Evolutionary conservation across 2,888 invertebrate species (phyloP).

Genomic region (Idaea aversata): DNA sequence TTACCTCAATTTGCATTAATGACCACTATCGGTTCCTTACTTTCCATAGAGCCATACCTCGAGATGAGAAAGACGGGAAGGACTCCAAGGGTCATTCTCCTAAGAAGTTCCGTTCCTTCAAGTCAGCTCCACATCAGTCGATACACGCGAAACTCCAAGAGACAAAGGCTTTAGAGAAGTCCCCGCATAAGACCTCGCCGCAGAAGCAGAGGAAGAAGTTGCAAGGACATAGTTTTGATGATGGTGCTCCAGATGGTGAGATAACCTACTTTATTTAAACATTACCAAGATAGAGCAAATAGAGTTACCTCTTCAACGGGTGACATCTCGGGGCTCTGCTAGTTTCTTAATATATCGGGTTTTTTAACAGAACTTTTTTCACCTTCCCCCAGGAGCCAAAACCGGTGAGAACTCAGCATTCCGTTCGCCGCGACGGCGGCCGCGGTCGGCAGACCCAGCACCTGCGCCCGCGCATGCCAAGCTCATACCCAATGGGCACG

Average conservation of each 20-base stretch:
- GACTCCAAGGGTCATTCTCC: conserved; percentile 88
- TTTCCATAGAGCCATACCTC: conserved; percentile 84
- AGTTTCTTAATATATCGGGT: background rate
- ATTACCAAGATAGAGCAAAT: background rate
- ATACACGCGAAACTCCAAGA: conserved; percentile 81
- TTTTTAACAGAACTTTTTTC: background rate
- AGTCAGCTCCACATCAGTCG: conserved; percentile 79
- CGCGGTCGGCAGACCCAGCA: conserved; percentile 82
- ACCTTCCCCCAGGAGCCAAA: conserved; percentile 49
- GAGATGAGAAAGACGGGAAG: conserved; percentile 93
- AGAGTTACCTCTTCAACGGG: conserved; percentile 6
- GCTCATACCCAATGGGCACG: conserved; percentile 69
- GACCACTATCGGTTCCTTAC: conserved; percentile 4
- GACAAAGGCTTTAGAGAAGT: conserved; percentile 82
- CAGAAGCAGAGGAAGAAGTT: conserved; percentile 80
- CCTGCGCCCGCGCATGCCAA: conserved; percentile 39
- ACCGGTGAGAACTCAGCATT: conserved; percentile 77
- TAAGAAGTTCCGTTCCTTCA: conserved; percentile 82
- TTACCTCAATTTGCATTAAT: background rate
- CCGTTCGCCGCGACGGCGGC: conserved; percentile 89
- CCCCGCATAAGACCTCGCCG: conserved; percentile 82
- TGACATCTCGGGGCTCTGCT: background rate
- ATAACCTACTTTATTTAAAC: background rate
- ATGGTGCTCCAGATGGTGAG: conserved; percentile 73
- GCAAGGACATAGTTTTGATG: conserved; percentile 74